These are phyloP conservation scores for Drosophila burlai DNA, from an alignment of 1,140 invertebrate species.

Conservation along the genomic window DNA sequence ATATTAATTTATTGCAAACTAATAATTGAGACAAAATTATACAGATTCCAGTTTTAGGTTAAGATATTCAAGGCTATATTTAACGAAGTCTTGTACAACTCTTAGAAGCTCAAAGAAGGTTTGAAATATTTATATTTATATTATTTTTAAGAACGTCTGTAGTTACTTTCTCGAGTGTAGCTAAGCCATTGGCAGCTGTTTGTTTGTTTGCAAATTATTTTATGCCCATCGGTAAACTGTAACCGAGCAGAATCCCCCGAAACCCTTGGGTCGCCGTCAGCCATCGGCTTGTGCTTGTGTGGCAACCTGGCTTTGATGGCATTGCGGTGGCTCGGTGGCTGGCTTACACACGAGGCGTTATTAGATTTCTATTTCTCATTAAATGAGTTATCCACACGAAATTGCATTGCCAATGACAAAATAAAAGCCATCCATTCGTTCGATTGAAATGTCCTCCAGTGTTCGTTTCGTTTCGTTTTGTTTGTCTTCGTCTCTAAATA, in stretches of 20 bases:
- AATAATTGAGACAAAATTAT: background rate
- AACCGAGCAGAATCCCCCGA: slow-evolving; percentile 34
- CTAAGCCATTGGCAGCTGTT: slow-evolving; percentile 53
- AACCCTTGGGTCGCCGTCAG: background rate
- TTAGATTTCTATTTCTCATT: slow-evolving; percentile 77
- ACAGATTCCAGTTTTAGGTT: background rate
- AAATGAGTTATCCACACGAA: slow-evolving; percentile 74
- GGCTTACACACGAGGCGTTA: slow-evolving; percentile 43
- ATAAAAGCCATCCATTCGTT: slow-evolving; percentile 65
- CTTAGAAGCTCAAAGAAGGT: background rate
- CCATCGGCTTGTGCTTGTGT: slow-evolving; percentile 5
- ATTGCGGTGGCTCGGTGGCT: slow-evolving; percentile 25
- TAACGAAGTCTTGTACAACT: background rate
- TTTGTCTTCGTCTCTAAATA: slow-evolving; percentile 6
- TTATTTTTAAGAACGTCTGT: fast-evolving
- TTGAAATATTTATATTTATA: background rate
- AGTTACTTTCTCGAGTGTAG: background rate
- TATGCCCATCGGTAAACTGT: slow-evolving; percentile 64
- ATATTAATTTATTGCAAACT: background rate
- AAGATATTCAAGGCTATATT: background rate
- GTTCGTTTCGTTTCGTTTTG: slow-evolving; percentile 2
- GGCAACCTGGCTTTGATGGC: slow-evolving; percentile 33
- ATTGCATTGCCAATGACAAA: slow-evolving; percentile 54
- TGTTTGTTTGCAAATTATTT: slow-evolving; percentile 78
- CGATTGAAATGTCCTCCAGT: slow-evolving; percentile 59